Percentiles rank a stretch among this genome's conserved stretches.
These are phyloP conservation scores for Cavia porcellus DNA, from an alignment of 2,113 vertebrate species.

Conservation along the genomic window DNA sequence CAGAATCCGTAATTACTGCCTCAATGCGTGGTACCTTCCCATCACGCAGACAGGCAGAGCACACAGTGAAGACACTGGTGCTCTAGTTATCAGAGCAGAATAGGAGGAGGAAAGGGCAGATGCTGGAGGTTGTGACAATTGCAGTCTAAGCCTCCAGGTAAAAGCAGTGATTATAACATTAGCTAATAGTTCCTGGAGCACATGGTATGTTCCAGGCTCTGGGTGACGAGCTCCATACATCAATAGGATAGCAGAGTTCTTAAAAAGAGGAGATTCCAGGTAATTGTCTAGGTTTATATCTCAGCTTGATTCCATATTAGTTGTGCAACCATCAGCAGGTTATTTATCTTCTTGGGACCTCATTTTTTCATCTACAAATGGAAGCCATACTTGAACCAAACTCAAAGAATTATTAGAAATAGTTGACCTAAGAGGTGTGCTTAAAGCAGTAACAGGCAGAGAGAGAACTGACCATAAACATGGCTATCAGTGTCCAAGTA, in stretches of 20 bases:
- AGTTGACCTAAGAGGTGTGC: background rate
- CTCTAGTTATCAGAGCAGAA: background rate
- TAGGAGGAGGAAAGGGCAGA: background rate
- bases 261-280: background rate
- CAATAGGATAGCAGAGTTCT: background rate
- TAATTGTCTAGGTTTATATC: background rate
- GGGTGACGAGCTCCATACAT: background rate
- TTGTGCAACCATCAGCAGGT: background rate
- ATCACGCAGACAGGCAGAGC: background rate
- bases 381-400: background rate
- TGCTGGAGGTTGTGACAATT: background rate
- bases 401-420: background rate
- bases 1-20: background rate
- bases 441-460: background rate
- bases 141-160: background rate
- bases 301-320: background rate
- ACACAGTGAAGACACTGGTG: background rate
- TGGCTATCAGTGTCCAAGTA: background rate
- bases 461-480: background rate
- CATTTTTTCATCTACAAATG: background rate
- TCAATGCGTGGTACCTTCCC: background rate
- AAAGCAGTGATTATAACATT: constrained; percentile 17
- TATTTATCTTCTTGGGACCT: background rate
- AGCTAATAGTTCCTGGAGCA: background rate
- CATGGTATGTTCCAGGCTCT: background rate